Conservation (phyloP, 92 coral and sea anemone genomes). For the Phenganax stokvisi region DNA sequence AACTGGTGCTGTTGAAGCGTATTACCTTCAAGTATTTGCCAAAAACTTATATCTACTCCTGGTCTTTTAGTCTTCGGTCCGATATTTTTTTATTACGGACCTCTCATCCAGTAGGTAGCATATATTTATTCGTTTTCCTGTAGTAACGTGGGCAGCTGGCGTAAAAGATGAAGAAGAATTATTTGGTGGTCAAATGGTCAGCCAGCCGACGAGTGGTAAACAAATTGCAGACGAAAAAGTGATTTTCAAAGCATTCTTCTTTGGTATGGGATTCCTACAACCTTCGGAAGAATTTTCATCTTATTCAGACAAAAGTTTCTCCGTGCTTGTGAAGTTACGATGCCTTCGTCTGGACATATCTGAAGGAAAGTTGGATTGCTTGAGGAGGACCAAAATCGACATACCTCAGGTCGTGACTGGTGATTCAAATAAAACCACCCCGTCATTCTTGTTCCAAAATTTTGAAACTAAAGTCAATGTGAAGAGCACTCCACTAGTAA, state of each 20-base stretch:
- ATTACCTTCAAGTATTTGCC: too few species aligned
- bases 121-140: background rate
- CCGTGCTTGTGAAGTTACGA: constrained; percentile 31
- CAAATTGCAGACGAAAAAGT: constrained; percentile 95
- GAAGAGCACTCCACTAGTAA: constrained; percentile 5
- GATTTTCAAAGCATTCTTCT: constrained; percentile 81
- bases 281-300: constrained; percentile 36
- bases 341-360: constrained; percentile 34
- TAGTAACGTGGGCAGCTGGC: constrained; percentile 31
- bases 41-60: too few species aligned
- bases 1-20: too few species aligned
- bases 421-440: constrained; percentile 20
- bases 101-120: background rate
- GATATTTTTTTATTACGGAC: too few species aligned
- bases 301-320: constrained; percentile 17
- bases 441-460: constrained; percentile 33
- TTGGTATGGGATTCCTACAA: constrained; percentile 43
- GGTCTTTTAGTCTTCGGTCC: too few species aligned
- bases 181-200: constrained; percentile 83
- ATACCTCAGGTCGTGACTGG: constrained; percentile 6
- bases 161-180: constrained; percentile 43
- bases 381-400: constrained; percentile 30
- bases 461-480: constrained; percentile 32
- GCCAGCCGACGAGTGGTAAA: constrained; percentile 99
- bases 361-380: constrained; percentile 29